A percentile compares a stretch with the other conserved stretches of the same genome.
Evolutionary conservation across 2,888 invertebrate species (phyloP).

Genomic region (Aleiodes testaceus): DNA sequence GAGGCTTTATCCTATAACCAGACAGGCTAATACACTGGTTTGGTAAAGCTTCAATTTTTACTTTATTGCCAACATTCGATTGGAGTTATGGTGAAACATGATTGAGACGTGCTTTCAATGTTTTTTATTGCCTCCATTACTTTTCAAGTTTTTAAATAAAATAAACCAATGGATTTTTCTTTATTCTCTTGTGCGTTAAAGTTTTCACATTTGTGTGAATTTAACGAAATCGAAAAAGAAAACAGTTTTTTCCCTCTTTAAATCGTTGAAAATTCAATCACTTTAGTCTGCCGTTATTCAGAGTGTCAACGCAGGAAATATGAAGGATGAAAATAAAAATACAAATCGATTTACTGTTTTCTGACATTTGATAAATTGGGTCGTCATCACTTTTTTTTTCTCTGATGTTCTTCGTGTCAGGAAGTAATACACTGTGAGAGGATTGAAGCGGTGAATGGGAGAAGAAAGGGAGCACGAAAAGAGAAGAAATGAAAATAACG

Average conservation of each 20-base stretch:
- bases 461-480: neutral
- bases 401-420: constrained; percentile 23
- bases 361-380: constrained; percentile 36
- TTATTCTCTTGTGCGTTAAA: too few species aligned
- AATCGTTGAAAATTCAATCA: neutral
- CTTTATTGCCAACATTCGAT: neutral
- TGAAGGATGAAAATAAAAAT: neutral
- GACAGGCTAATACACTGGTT: constrained; percentile 31
- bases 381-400: constrained; percentile 37
- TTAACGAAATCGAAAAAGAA: too few species aligned
- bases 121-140: too few species aligned
- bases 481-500: constrained; percentile 27
- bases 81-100: constrained; percentile 19
- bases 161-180: too few species aligned
- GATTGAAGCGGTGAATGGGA: neutral
- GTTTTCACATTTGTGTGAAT: too few species aligned
- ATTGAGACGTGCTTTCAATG: constrained; percentile 5
- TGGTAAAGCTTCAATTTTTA: constrained; percentile 21
- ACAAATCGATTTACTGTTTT: constrained; percentile 2
- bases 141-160: too few species aligned
- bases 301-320: neutral
- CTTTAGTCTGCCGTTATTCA: neutral
- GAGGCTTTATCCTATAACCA: constrained; percentile 37
- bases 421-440: constrained; percentile 26
- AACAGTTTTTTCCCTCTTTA: too few species aligned